Conservation (phyloP, 2,113 vertebrate genomes). For the Catagonus wagneri region DNA sequence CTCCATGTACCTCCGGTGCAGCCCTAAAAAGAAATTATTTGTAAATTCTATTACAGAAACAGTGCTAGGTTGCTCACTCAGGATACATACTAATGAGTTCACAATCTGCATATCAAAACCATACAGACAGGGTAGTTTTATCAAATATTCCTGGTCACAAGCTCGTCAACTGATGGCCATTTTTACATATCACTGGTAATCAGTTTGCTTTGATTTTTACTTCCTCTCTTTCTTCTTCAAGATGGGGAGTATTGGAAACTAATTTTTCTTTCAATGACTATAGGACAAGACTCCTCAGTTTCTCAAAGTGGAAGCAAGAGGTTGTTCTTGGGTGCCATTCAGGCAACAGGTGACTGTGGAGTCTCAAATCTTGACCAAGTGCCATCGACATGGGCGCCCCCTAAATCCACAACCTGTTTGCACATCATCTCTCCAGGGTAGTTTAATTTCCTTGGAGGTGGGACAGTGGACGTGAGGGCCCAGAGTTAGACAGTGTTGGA, state of each 20-base stretch:
- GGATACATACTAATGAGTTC: not conserved
- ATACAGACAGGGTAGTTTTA: not conserved
- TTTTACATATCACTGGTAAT: not conserved
- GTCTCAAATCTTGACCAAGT: not conserved
- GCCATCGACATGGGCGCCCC: not conserved
- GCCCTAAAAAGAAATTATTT: not conserved
- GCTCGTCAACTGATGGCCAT: not conserved
- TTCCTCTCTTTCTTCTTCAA: not conserved
- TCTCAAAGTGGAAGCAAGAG: not conserved
- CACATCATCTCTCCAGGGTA: not conserved
- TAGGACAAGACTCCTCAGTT: not conserved
- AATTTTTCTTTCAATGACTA: not conserved
- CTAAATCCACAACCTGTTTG: not conserved
- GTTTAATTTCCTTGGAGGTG: not conserved
- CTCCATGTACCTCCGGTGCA: too few species aligned
- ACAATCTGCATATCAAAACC: not conserved
- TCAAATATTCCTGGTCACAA: not conserved
- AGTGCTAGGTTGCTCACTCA: not conserved
- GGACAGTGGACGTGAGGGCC: not conserved
- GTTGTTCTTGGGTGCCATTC: not conserved
- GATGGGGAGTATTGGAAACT: not conserved
- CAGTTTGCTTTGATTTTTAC: not conserved
- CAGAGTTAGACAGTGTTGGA: not conserved
- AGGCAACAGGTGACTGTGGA: not conserved
- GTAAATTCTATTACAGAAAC: not conserved